Evolutionary conservation across 2,797 vertebrate species (phyloP).

Genomic region (Lithobates sylvaticus): DNA sequence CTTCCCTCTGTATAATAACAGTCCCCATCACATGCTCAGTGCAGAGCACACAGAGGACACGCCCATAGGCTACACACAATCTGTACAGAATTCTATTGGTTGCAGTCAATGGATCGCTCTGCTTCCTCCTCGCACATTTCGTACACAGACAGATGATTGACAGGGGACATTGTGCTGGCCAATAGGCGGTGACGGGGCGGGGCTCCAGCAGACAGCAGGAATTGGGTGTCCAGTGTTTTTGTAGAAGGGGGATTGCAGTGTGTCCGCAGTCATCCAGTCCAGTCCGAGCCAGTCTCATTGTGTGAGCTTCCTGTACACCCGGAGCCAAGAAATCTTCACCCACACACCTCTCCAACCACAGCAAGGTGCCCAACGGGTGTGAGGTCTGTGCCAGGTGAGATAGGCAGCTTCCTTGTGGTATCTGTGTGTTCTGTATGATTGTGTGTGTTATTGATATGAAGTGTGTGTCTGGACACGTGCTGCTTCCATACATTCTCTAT

Average conservation of each 20-base stretch:
- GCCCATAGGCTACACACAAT: too few relatives aligned
- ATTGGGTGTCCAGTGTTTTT: slow-evolving; percentile 18
- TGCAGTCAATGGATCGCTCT: neutral
- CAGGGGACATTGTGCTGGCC: neutral
- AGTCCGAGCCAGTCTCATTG: slow-evolving; percentile 8
- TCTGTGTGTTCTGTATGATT: neutral
- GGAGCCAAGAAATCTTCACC: neutral
- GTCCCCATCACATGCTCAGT: too few relatives aligned
- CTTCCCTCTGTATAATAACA: too few relatives aligned
- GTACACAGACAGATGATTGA: neutral
- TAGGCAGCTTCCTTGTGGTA: neutral
- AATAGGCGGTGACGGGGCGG: slow-evolving; percentile 15
- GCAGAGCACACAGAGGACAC: too few relatives aligned
- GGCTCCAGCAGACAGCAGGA: slow-evolving; percentile 3
- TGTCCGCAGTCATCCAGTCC: neutral
- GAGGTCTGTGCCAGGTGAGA: slow-evolving; percentile 47
- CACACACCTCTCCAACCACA: neutral
- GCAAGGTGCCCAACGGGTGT: neutral
- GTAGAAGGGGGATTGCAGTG: neutral
- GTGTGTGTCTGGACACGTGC: too few relatives aligned
- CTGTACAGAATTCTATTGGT: too few relatives aligned
- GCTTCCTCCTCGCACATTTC: neutral
- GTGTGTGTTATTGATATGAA: neutral
- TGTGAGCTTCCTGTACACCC: neutral
- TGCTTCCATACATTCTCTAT: too few relatives aligned